These are phyloP conservation scores for Regulus satrapa DNA, from an alignment of 2,113 vertebrate genomes.

Conservation along the genomic window DNA sequence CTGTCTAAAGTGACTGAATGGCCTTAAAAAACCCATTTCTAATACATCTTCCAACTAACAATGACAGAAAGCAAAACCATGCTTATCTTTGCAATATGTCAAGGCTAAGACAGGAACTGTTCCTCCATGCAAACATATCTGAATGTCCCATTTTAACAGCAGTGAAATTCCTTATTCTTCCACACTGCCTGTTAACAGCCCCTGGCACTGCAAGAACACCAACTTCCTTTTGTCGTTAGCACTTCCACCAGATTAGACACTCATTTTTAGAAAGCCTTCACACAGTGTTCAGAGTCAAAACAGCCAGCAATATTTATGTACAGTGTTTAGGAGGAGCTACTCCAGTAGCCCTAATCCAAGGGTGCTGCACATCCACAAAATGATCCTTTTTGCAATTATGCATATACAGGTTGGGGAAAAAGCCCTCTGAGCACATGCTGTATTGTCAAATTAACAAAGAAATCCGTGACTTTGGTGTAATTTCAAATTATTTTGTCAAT, in stretches of 20 bases:
- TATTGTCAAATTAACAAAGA: not conserved
- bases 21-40: not conserved
- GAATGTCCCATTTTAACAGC: not conserved
- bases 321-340: not conserved
- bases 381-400: not conserved
- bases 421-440: not conserved
- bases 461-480: not conserved
- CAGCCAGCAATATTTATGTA: not conserved
- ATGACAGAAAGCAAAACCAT: not conserved
- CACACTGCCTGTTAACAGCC: not conserved
- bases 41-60: not conserved
- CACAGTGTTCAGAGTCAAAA: not conserved
- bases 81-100: not conserved
- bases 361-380: not conserved
- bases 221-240: not conserved
- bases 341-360: not conserved
- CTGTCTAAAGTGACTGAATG: not conserved
- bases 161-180: not conserved
- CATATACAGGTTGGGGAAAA: rapidly evolving
- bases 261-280: not conserved
- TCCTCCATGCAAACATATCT: not conserved
- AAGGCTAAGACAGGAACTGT: not conserved
- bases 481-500: not conserved
- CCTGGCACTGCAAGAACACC: not conserved
- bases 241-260: not conserved